Evolutionary conservation across 2,888 invertebrate genomes (phyloP), one percentile per base, ranked within the genome.

Genomic region (Dexiosoma caninum): DNA sequence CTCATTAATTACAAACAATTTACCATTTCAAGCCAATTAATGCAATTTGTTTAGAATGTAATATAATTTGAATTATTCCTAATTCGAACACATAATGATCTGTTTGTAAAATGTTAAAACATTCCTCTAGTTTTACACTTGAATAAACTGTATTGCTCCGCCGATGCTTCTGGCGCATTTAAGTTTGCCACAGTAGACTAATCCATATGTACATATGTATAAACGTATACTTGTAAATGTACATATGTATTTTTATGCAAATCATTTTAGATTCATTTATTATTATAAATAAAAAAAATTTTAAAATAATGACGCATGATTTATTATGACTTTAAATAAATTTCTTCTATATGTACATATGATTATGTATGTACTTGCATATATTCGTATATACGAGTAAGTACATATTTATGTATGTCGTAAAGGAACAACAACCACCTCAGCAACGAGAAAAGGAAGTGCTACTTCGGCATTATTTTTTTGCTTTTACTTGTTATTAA

Each of bases 201-300:
- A 6, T n/a, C n/a, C 8, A 21, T 37, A 1, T 8, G 9, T 44
- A 19, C 19, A 37, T 37, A 9, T 37, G 10, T n/a, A 37, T 23
- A 44, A n/a, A n/a, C n/a, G n/a, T n/a, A n/a, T n/a, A 10, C 9
- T 40, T 14, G 32, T 46, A 9, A 40, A n/a, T n/a, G n/a, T n/a
- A n/a, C n/a, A n/a, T n/a, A n/a, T n/a, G n/a, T 81, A 76, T 78
- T 81, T 66, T 77, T 75, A 78, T 81, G 78, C 72, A 81, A 81
- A 81, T 81, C 78, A 70, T 78, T 32, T 77, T 74, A 78, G 78
- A 74, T 81, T 70, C 53, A 70, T 81, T 74, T 74, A 74, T 57
- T 69, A 69, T 74, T 57, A 62, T 71, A 64, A 76, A 71, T 62
- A 71, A 77, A 72, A 60, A 72, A 77, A 3, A 27, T 27, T 5